These are phyloP conservation scores for Cabera pusaria DNA, from an alignment of 2,888 invertebrate genomes.

Conservation along the genomic window DNA sequence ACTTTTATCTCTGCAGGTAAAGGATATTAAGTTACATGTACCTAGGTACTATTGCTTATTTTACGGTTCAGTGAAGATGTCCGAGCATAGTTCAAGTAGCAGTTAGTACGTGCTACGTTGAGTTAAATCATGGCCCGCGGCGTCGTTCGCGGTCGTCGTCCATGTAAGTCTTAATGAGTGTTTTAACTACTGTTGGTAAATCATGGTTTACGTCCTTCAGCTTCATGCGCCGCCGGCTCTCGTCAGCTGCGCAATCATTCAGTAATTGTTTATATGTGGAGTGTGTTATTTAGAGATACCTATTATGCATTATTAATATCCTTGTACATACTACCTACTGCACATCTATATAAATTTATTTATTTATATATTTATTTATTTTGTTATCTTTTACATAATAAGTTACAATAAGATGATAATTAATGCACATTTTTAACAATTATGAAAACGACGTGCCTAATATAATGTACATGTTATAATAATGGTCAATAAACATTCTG, in stretches of 20 bases:
- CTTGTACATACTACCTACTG: no score
- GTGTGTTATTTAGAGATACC: not conserved
- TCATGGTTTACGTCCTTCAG: conserved; percentile 56
- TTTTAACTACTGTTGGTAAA: conserved; percentile 75
- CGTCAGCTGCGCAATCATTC: conserved; percentile 41
- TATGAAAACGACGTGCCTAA: no score
- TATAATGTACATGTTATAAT: no score
- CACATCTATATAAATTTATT: no score
- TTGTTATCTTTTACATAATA: no score
- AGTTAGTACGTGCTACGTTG: conserved; percentile 12
- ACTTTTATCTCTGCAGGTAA: conserved; percentile 23
- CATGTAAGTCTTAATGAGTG: conserved; percentile 67
- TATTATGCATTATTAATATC: no score
- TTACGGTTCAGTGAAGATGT: conserved; percentile 60
- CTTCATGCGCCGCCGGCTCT: conserved; percentile 38
- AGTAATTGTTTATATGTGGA: conserved; percentile 22
- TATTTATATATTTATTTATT: no score
- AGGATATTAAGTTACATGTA: no score
- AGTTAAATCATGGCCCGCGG: conserved; percentile 59
- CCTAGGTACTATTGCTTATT: no score
- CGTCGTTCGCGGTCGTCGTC: conserved; percentile 49
- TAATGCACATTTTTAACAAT: no score
- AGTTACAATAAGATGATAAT: no score
- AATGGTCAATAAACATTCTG: no score
- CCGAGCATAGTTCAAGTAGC: conserved; percentile 32